phyloP scores from a whole-genome alignment of 2,888 invertebrate genomes.

The Dioctria linearis region DNA sequence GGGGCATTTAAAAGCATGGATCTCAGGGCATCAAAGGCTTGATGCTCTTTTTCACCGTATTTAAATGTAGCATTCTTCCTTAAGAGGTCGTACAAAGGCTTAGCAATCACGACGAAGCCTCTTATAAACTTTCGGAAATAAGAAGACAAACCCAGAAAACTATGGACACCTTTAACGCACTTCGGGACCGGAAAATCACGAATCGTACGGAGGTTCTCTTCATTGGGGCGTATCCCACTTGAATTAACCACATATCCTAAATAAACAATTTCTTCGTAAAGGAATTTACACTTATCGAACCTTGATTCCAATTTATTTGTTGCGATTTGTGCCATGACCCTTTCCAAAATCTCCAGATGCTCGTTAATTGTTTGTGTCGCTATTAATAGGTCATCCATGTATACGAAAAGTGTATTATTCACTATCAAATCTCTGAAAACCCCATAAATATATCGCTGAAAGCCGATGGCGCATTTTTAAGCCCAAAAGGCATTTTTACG shows the following conservation, averaged over 20 bases:
- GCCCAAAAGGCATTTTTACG: constrained; percentile 58
- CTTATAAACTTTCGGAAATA: constrained; percentile 62
- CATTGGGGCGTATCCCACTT: constrained; percentile 51
- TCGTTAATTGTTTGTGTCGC: too few relatives aligned
- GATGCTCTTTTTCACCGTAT: constrained; percentile 46
- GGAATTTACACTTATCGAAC: too few relatives aligned
- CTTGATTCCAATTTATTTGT: too few relatives aligned
- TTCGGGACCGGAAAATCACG: constrained; percentile 57
- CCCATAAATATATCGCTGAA: constrained; percentile 58
- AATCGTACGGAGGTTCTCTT: constrained; percentile 51
- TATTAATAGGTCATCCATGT: too few relatives aligned
- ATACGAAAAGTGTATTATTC: too few relatives aligned
- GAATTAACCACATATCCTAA: constrained; percentile 44
- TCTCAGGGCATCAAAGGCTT: constrained; percentile 51
- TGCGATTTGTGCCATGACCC: too few relatives aligned
- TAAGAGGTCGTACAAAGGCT: constrained; percentile 63
- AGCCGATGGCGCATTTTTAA: constrained; percentile 56
- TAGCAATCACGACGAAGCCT: constrained; percentile 60
- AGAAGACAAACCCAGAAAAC: constrained; percentile 56
- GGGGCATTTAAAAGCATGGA: constrained; percentile 57
- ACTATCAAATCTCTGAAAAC: too few relatives aligned
- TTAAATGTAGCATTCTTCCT: constrained; percentile 49
- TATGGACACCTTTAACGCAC: constrained; percentile 59
- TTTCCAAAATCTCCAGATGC: too few relatives aligned
- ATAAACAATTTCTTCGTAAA: too few relatives aligned